Evolutionary conservation across 2,113 vertebrate species (phyloP), one percentile per base, ranked within the genome.

Genomic region (Chitala chitala): DNA sequence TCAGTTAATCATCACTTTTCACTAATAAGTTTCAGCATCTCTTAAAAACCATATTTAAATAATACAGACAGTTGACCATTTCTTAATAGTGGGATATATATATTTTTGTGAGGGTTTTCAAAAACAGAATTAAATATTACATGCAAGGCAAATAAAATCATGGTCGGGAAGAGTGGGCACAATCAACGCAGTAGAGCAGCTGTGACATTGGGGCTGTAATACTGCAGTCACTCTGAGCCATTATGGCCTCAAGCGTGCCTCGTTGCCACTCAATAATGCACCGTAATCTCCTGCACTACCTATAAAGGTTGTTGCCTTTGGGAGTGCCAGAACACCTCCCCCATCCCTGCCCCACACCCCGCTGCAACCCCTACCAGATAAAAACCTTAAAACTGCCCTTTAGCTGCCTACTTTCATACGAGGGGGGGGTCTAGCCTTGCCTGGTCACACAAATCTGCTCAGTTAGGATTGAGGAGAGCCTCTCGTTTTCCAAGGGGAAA

Each of bases 211-310:
- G 31, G 29, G 33, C 9, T 66, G 36, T 66, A 6, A 24, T 51
- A 40, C 33, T 63, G 33, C 46, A 65, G 10, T 13, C 72, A 22
- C 54, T 12, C 4, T 15, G 26, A 42, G 40, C 24, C 5, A 10
- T 74, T 53, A 74, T 66, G 33, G 46, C 22, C 61, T 53, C 20
- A 10, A 17, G 13, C 20, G 54, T 36, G 59, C 13, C 29, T 66
- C 46, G 66, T 74, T 63, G 33, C 33, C 33, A 24, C 33, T 22
- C 51, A 51, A 74, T 74, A 74, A 74, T 29, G 48, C 17, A 24
- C 31, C 10, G 31, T 33, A 53, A 65, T 63, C 26, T 65, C 48
- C n/a, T 29, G 26, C 48, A 54, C 15, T 74, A 53, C 44, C 31
- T 4, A 7, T 72, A 40, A 55, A 72, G 24, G 24, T 56, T 42